Evolutionary conservation across 2,113 vertebrate species (phyloP), one percentile per base, ranked within the genome.

Genomic region (Geococcyx californianus): DNA sequence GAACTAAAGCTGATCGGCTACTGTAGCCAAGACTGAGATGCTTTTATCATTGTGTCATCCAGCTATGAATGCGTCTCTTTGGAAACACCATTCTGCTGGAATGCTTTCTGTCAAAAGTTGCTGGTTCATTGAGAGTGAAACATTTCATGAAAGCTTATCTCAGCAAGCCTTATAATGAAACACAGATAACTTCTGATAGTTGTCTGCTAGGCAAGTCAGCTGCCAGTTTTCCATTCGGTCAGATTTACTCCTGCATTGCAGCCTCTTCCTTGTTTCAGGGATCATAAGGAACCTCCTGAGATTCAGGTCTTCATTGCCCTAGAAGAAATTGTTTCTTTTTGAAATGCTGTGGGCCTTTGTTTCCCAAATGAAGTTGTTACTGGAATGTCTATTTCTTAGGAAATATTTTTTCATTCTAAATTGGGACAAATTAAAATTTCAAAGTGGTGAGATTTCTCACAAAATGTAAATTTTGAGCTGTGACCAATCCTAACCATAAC

Each of bases 91-190:
- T 84, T 89, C 83, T 75, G 29, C 34, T 95, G 94, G 84, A 83
- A 74, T 72, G 68, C 42, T 90, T 93, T 93, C 95, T 93, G 91
- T 90, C 86, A 84, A 28, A 92, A 94, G 56, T 87, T 95, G 64
- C 83, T 92, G 96, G 89, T 92, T 97, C 91, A 84, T 66, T 89
- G 90, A 89, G 60, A 92, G 69, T 78, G 91, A 93, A 96, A 74
- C 56, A 89, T 93, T 96, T 96, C 25, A 74, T 49, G 42, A 90
- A 92, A 81, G 86, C 68, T 93, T 94, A 94, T 93, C 91, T 94
- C 89, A 87, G 91, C 11, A 1, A 95, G 86, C 52, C 60, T 89
- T 89, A 51, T 84, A 97, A 93, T 89, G 42, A 55, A 87, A 87
- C 40, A 86, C 91, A 96, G 91, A 94, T 81, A 93, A 74, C 31